Evolutionary conservation across 2,113 vertebrate species (phyloP).

Genomic region (Psephotus haematonotus): DNA sequence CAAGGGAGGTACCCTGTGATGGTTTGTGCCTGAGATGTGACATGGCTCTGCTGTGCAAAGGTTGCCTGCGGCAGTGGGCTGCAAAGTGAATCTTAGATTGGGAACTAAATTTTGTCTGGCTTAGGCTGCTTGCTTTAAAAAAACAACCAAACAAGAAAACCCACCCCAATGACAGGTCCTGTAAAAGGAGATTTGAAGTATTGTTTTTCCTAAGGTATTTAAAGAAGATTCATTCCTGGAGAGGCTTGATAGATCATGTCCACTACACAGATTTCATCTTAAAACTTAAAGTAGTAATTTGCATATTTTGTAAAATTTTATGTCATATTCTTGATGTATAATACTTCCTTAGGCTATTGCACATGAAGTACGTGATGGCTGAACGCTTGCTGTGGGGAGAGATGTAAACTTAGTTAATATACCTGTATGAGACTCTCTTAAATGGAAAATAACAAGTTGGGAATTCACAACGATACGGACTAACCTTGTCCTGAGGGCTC

Average conservation of each 20-base stretch:
- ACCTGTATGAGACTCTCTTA: neutral
- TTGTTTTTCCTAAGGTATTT: neutral
- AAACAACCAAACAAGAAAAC: neutral
- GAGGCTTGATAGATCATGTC: neutral
- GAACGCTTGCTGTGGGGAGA: neutral
- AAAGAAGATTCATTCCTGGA: neutral
- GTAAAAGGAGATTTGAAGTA: neutral
- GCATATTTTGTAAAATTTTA: neutral
- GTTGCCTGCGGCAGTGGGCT: neutral
- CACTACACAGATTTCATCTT: neutral
- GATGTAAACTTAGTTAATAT: neutral
- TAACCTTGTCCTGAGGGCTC: neutral
- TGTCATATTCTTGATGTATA: neutral
- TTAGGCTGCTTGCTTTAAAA: neutral
- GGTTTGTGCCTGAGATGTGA: rapidly evolving
- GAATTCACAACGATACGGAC: neutral
- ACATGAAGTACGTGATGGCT: neutral
- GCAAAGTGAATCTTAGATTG: neutral
- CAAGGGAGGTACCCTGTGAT: too few species aligned
- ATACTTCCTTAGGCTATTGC: neutral
- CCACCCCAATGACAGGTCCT: neutral
- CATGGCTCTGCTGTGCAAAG: neutral
- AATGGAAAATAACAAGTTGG: neutral
- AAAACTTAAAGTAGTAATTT: neutral
- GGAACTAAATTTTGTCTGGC: neutral